Conservation (phyloP, 2,113 vertebrate species). For the Myiopsitta monachus region DNA sequence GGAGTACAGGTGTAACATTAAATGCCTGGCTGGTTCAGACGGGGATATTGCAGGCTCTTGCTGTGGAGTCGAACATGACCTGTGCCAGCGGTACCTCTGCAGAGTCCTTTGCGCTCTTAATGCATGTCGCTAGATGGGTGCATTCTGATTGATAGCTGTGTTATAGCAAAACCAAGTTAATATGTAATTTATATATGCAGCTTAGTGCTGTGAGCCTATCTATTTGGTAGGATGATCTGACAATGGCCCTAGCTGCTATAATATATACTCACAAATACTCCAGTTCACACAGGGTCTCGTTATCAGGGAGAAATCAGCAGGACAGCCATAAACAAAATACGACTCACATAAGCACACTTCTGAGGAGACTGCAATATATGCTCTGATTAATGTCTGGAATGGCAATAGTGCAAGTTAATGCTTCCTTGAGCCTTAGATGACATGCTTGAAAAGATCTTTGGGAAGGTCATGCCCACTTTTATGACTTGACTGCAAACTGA, state of each 20-base stretch:
- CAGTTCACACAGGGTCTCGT: neutral
- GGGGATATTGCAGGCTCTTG: neutral
- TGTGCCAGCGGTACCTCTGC: neutral
- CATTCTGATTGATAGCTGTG: neutral
- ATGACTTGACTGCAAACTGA: neutral
- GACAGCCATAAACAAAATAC: constrained; percentile 42
- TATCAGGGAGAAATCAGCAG: constrained; percentile 43
- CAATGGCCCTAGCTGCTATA: neutral
- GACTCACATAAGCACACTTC: constrained; percentile 8
- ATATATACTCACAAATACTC: neutral
- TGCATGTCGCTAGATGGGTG: neutral
- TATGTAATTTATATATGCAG: neutral
- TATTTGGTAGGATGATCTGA: neutral
- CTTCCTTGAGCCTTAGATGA: constrained; percentile 28
- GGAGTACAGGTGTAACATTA: neutral
- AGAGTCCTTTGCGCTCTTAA: neutral
- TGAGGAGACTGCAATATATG: constrained; percentile 24
- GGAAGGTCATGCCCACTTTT: constrained; percentile 25
- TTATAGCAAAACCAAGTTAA: neutral
- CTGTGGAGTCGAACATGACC: neutral
- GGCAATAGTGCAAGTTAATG: constrained; percentile 31
- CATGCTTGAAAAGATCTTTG: neutral
- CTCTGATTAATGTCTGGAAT: constrained; percentile 51
- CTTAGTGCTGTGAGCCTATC: neutral
- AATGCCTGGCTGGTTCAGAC: neutral